phyloP scores from a whole-genome alignment of 1,140 invertebrate species.

The Paracyclopina nana region DNA sequence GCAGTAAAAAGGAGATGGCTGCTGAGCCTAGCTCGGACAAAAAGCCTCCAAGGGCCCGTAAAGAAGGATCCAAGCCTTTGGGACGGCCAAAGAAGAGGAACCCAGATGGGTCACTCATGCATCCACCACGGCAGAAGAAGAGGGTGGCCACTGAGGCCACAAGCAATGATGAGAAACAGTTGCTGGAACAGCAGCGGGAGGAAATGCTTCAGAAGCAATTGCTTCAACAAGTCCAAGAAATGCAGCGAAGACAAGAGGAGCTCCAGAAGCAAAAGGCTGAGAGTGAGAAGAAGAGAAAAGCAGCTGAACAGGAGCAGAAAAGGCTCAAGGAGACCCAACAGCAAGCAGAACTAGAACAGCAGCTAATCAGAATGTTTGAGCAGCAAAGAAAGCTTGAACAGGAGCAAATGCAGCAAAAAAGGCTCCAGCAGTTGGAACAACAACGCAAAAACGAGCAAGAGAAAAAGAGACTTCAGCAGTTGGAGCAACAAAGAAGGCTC shows the following conservation, averaged over 20 bases:
- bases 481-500: neutral
- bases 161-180: neutral
- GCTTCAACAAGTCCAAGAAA: neutral
- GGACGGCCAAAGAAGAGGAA: slow-evolving; percentile 1
- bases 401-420: neutral
- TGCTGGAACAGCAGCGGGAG: neutral
- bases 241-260: neutral
- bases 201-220: neutral
- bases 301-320: slow-evolving; percentile 1
- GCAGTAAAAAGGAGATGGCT: neutral
- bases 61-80: slow-evolving; percentile 1
- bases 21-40: neutral
- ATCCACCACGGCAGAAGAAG: neutral
- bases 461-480: neutral
- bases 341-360: neutral
- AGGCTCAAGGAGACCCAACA: neutral
- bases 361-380: neutral
- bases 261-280: neutral
- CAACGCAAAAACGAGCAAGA: neutral
- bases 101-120: neutral
- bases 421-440: neutral
- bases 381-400: neutral
- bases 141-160: neutral
- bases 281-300: neutral
- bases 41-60: neutral